phyloP scores from a whole-genome alignment of 2,113 vertebrate genomes.

The Oncorhynchus gorbuscha region DNA sequence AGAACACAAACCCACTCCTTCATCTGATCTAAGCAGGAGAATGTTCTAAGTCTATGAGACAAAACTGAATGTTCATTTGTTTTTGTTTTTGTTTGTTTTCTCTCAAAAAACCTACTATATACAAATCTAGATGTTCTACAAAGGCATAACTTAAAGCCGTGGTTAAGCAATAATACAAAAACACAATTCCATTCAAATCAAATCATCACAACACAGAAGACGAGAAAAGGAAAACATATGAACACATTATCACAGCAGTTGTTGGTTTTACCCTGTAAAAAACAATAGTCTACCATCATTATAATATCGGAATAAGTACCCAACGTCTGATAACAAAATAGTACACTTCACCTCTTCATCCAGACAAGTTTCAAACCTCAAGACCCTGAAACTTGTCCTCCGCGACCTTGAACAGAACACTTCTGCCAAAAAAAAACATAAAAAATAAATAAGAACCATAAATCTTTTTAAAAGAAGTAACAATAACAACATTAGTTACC shows the following conservation, averaged over 20 bases:
- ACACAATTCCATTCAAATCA: conserved; percentile 86
- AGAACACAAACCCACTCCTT: conserved; percentile 79
- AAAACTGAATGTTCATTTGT: conserved; percentile 79
- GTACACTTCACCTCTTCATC: conserved; percentile 76
- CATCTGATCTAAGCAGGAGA: conserved; percentile 80
- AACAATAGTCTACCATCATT: conserved; percentile 82
- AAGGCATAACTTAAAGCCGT: conserved; percentile 94
- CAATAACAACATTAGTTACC: conserved; percentile 81
- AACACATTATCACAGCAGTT: conserved; percentile 92
- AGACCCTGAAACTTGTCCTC: conserved; percentile 78
- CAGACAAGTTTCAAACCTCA: conserved; percentile 77
- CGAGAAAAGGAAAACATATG: conserved; percentile 80
- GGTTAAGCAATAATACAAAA: conserved; percentile 85
- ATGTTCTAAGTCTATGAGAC: conserved; percentile 80
- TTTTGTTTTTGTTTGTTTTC: conserved; percentile 43
- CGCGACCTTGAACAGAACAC: conserved; percentile 79
- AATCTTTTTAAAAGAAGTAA: conserved; percentile 82
- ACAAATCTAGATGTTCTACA: conserved; percentile 90
- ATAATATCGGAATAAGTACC: conserved; percentile 74
- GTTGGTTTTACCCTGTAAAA: conserved; percentile 94
- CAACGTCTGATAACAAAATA: conserved; percentile 83
- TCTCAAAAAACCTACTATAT: conserved; percentile 86
- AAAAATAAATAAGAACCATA: conserved; percentile 96
- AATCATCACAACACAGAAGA: conserved; percentile 80
- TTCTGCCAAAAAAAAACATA: conserved; percentile 74